Conservation (phyloP, 2,113 vertebrate genomes). For the Oceanodroma tethys region DNA sequence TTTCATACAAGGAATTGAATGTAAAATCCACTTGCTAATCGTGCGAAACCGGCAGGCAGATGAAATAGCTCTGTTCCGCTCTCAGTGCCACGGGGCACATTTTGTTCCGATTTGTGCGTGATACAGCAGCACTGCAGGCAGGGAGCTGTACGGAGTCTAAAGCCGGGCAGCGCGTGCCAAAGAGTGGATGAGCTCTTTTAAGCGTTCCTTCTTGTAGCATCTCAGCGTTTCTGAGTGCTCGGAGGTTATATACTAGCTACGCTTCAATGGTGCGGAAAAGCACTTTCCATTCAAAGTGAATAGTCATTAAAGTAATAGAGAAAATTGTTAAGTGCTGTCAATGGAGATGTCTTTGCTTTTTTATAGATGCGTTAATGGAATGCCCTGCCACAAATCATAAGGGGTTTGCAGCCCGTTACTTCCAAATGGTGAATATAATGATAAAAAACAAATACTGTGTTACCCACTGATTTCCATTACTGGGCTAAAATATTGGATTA, state of each 20-base stretch:
- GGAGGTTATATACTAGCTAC: not conserved
- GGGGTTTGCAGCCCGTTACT: not conserved
- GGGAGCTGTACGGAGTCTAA: not conserved
- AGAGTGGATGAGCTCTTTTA: not conserved
- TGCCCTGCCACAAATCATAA: not conserved
- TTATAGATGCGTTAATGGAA: not conserved
- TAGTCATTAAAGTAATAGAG: not conserved
- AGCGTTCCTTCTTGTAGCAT: not conserved
- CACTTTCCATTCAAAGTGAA: constrained; percentile 16
- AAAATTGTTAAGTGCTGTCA: constrained; percentile 21
- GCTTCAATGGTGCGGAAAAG: constrained; percentile 12
- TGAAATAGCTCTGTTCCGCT: not conserved
- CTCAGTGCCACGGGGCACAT: not conserved
- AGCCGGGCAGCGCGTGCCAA: fast-evolving
- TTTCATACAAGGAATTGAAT: not conserved
- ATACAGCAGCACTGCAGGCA: not conserved
- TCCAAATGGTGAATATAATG: not conserved
- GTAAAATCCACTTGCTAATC: not conserved
- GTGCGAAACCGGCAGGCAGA: not conserved
- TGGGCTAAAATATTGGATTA: not conserved
- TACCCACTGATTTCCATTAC: not conserved
- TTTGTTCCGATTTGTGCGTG: not conserved
- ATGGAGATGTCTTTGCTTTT: not conserved
- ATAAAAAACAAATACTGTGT: constrained; percentile 17
- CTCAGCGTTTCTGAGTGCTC: not conserved